Percentiles rank a stretch among this genome's conserved stretches.
These are phyloP conservation scores for Smithornis capensis DNA, from an alignment of 2,113 vertebrate species.

Conservation along the genomic window DNA sequence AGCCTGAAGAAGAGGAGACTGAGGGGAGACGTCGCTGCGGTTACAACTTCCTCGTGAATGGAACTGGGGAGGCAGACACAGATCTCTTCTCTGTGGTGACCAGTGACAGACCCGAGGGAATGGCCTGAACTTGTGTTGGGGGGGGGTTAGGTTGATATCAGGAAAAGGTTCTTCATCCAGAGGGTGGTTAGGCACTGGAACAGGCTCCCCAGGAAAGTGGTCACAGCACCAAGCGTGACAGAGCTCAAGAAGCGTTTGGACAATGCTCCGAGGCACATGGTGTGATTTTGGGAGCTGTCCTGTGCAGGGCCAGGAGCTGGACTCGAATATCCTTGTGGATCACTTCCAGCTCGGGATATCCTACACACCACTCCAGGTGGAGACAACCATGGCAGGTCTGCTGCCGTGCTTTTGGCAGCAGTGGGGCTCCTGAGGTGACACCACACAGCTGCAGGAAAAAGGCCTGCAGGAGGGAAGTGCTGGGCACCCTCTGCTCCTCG, in stretches of 20 bases:
- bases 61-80: no score
- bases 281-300: neutral
- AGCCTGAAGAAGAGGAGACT: neutral
- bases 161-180: neutral
- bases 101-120: rapidly evolving
- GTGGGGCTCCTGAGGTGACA: neutral
- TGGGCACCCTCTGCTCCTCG: neutral
- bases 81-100: rapidly evolving
- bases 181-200: neutral
- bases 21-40: neutral
- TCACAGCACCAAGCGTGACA: no score
- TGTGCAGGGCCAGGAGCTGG: no score
- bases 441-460: rapidly evolving
- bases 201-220: no score
- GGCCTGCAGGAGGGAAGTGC: rapidly evolving
- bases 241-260: rapidly evolving
- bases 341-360: neutral
- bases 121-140: neutral
- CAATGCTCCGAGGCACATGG: neutral
- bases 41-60: no score
- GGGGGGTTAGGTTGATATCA: rapidly evolving
- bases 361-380: neutral
- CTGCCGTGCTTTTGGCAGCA: rapidly evolving
- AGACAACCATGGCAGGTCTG: neutral
- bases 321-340: neutral